These are phyloP conservation scores for Sinodicranocentrus sp. DNA, from an alignment of 2,888 invertebrate genomes.

Conservation along the genomic window DNA sequence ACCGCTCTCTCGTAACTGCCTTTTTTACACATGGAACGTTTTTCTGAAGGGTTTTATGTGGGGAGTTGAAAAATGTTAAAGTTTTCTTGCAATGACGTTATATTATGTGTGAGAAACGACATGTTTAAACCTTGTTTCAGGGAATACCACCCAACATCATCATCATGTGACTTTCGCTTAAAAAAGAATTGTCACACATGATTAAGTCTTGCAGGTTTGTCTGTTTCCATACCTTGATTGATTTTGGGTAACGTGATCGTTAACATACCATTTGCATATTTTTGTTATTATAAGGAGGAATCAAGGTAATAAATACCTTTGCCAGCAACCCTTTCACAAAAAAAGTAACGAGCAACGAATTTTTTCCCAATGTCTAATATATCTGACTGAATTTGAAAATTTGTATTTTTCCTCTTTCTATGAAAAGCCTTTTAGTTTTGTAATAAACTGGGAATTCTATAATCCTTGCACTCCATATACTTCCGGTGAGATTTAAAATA, in stretches of 20 bases:
- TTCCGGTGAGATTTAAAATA: too few species aligned
- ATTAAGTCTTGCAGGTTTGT: conserved; percentile 8
- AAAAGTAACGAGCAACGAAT: neutral
- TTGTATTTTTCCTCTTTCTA: too few species aligned
- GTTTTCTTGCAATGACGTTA: conserved; percentile 34
- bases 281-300: conserved; percentile 47
- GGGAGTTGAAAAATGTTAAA: conserved; percentile 2
- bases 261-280: conserved; percentile 49
- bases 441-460: too few species aligned
- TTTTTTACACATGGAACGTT: conserved; percentile 1
- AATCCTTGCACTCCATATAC: too few species aligned
- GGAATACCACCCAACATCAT: conserved; percentile 62
- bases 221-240: neutral
- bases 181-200: conserved; percentile 36
- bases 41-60: neutral
- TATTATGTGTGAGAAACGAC: conserved; percentile 31
- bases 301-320: too few species aligned
- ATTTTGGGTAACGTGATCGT: conserved; percentile 2
- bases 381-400: too few species aligned
- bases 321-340: too few species aligned
- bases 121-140: conserved; percentile 51
- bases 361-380: neutral
- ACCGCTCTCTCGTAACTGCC: neutral
- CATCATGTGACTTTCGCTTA: conserved; percentile 25
- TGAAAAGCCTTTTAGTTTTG: too few species aligned